These are phyloP conservation scores for Chaetophractus vellerosus DNA, from an alignment of 2,797 vertebrate genomes.

Conservation along the genomic window DNA sequence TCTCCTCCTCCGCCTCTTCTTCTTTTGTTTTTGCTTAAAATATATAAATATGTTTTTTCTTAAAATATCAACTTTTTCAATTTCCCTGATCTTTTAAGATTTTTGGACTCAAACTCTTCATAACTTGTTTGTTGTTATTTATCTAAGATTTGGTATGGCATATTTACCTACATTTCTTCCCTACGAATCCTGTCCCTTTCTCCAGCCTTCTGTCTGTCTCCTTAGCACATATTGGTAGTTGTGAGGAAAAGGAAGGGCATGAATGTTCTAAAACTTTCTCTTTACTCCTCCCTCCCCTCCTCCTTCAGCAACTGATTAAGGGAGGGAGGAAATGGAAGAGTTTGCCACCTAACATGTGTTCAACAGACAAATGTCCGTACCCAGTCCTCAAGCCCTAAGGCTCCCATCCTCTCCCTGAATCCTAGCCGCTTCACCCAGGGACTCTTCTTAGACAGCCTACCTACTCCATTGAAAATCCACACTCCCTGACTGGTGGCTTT, in stretches of 20 bases:
- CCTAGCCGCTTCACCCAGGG: not conserved
- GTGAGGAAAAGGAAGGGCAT: not conserved
- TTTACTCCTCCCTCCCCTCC: not conserved
- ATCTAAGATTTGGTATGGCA: not conserved
- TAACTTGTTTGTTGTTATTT: not conserved
- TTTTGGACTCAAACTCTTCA: not conserved
- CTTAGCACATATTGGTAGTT: not conserved
- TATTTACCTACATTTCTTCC: not conserved
- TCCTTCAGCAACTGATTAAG: not conserved
- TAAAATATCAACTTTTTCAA: not conserved
- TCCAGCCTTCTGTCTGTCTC: not conserved
- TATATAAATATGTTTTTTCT: not conserved
- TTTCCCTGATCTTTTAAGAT: constrained; percentile 14
- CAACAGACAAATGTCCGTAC: not conserved
- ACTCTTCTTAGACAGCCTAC: not conserved
- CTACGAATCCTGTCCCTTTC: not conserved
- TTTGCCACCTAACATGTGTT: not conserved
- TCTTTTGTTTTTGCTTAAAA: constrained; percentile 6
- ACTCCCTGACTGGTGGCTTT: not conserved
- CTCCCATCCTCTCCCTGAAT: accelerated
- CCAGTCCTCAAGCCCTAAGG: not conserved
- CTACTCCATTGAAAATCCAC: not conserved
- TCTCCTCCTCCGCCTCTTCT: not conserved
- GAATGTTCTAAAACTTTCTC: not conserved
- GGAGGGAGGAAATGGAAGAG: not conserved